Evolutionary conservation across 64 coral and sea anemone species (phyloP), one percentile per base, ranked within the genome.

Genomic region (Stylophora pistillata): DNA sequence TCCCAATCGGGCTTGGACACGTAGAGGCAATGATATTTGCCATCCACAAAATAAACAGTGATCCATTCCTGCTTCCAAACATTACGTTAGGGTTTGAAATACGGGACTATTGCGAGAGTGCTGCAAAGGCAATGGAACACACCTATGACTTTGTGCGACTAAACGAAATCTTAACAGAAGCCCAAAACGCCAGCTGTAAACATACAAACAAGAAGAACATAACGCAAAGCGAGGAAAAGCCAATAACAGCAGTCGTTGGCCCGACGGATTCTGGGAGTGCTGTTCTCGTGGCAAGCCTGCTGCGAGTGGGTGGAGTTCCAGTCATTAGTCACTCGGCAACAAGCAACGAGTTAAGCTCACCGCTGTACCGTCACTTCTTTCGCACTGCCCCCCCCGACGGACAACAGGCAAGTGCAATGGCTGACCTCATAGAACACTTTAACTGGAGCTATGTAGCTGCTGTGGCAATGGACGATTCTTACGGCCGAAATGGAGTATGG

Each of bases 21-120:
- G 91, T 89, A 7, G 91, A 93, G 26, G 91, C 91, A 31, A 93
- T 93, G 91, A 84, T 93, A 55, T 93, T 83, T 56, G 91, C 91
- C 15, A 83, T 89, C 20, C 68, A 93, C 6, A 60, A 85, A 83
- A 93, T 93, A 55, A 93, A 93, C 78, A 59, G 26, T 14, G 27
- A 81, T 13, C 72, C 87, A 53, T 57, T 81, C 14, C 79, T 88
- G 14, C 73, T 88, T 33, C 74, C 86, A 29, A 88, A 88, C 34
- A 61, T 88, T 13, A 78, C 74, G 21, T 58, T 88, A 18, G 86
- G 86, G 53, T 88, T 78, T n/a, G 86, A 88, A 27, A 88, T 88
- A 13, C 86, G 75, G n/a, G 86, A 88, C 58, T 78, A 88, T 41
- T 88, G 86, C 25, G 75, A 88, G 61, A 88, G 72, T 32, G 30